A percentile compares a stretch with the other conserved stretches of the same genome.
These are phyloP conservation scores for Artibeus lituratus DNA, from an alignment of 2,797 vertebrate genomes.

Conservation along the genomic window DNA sequence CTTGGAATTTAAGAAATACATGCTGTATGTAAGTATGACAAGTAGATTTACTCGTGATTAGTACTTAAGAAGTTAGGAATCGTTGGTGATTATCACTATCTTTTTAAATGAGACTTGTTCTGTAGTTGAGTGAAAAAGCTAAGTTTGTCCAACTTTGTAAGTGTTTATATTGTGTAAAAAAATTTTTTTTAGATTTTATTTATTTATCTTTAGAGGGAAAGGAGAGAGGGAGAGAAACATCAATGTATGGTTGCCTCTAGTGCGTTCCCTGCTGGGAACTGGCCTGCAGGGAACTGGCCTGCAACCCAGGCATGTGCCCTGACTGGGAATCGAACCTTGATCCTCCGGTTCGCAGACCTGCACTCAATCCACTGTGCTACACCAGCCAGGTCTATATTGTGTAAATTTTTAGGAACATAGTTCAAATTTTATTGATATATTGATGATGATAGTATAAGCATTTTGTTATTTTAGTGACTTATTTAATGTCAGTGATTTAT, in stretches of 20 bases:
- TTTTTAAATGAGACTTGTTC: neutral
- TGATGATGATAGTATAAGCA: neutral
- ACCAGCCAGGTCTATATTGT: no score
- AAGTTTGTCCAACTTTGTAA: neutral
- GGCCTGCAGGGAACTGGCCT: no score
- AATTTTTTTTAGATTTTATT: no score
- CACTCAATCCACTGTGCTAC: no score
- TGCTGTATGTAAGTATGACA: neutral
- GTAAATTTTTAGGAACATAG: neutral
- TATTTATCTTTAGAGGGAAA: no score
- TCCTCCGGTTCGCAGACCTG: no score
- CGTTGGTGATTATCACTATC: neutral
- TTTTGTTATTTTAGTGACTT: neutral
- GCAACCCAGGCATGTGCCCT: no score
- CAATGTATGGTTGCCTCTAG: no score
- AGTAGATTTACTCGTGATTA: neutral
- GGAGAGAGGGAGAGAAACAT: no score
- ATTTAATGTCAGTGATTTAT: neutral
- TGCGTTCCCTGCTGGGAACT: no score
- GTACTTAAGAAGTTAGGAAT: neutral
- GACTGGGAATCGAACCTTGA: no score
- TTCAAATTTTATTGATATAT: neutral
- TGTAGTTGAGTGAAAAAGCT: neutral
- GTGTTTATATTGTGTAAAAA: neutral
- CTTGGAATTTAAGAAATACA: neutral